Percentiles rank a stretch among this genome's conserved stretches.
These are phyloP conservation scores for Oreotragus oreotragus DNA, from an alignment of 2,113 vertebrate genomes.

Conservation along the genomic window DNA sequence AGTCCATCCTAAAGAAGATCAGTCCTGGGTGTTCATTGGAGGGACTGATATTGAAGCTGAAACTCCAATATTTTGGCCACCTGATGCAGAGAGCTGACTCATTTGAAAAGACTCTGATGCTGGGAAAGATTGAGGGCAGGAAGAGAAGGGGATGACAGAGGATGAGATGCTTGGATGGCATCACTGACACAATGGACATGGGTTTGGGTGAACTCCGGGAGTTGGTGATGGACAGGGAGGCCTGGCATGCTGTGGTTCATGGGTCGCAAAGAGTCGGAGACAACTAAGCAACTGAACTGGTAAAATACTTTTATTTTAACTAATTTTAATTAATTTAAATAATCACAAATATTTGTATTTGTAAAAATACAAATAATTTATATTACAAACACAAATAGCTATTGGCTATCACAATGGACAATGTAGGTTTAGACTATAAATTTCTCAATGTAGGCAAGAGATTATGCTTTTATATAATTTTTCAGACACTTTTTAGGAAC, in stretches of 20 bases:
- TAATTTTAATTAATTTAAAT: neutral
- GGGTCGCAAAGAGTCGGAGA: fast-evolving
- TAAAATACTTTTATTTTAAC: slow-evolving; percentile 14
- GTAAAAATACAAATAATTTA: neutral
- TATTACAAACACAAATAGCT: neutral
- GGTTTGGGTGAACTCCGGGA: neutral
- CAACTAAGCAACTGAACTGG: neutral
- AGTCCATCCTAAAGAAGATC: neutral
- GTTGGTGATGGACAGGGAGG: neutral
- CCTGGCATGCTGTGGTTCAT: fast-evolving
- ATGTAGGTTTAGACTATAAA: neutral
- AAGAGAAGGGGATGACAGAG: neutral
- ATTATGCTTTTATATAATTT: slow-evolving; percentile 9
- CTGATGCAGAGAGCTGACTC: fast-evolving
- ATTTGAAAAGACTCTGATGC: neutral
- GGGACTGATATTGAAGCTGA: neutral
- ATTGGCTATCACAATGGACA: neutral
- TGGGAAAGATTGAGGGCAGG: neutral
- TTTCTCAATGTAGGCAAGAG: neutral
- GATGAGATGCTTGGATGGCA: neutral
- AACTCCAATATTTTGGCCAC: neutral
- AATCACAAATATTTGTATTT: neutral
- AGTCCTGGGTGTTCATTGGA: neutral
- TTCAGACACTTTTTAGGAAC: neutral
- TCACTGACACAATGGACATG: neutral